Conservation (phyloP, 1,140 invertebrate species). For the Lasioglossum albipes region DNA sequence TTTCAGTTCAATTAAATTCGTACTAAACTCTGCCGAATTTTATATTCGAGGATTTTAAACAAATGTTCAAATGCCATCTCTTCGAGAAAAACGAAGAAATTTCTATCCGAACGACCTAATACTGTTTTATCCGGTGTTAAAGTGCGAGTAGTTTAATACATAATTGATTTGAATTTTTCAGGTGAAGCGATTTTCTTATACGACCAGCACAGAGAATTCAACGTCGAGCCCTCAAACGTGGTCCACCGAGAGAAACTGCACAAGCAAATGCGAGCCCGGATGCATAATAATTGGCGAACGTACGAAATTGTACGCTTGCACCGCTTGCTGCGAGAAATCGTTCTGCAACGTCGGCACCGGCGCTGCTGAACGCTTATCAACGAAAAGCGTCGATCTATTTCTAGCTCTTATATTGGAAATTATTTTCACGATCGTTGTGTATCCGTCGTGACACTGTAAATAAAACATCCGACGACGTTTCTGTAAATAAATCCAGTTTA, state of each 20-base stretch:
- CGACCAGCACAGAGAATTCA: slow-evolving; percentile 89
- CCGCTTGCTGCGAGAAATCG: slow-evolving; percentile 88
- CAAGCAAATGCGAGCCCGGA: slow-evolving; percentile 89
- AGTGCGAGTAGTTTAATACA: background rate
- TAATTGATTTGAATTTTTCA: slow-evolving; percentile 70
- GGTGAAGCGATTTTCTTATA: slow-evolving; percentile 91
- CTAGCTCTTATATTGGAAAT: slow-evolving; percentile 72
- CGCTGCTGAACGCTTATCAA: slow-evolving; percentile 69
- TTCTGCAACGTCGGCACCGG: slow-evolving; percentile 88
- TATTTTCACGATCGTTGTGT: slow-evolving; percentile 72
- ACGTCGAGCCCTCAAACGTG: slow-evolving; percentile 88
- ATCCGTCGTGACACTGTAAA: slow-evolving; percentile 72
- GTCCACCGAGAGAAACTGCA: slow-evolving; percentile 90
- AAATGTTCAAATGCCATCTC: too few species aligned
- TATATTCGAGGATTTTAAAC: too few species aligned
- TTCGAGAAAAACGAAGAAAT: too few species aligned
- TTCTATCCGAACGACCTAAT: too few species aligned
- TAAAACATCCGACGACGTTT: slow-evolving; percentile 26
- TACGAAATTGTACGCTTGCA: slow-evolving; percentile 91
- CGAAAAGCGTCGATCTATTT: slow-evolving; percentile 71
- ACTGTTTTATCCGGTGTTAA: too few species aligned
- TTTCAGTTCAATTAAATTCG: too few species aligned
- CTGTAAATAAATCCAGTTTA: slow-evolving; percentile 23
- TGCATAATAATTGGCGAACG: slow-evolving; percentile 92
- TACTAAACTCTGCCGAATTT: too few species aligned